phyloP scores from a whole-genome alignment of 2,113 vertebrate genomes.

The Oophaga pumilio region DNA sequence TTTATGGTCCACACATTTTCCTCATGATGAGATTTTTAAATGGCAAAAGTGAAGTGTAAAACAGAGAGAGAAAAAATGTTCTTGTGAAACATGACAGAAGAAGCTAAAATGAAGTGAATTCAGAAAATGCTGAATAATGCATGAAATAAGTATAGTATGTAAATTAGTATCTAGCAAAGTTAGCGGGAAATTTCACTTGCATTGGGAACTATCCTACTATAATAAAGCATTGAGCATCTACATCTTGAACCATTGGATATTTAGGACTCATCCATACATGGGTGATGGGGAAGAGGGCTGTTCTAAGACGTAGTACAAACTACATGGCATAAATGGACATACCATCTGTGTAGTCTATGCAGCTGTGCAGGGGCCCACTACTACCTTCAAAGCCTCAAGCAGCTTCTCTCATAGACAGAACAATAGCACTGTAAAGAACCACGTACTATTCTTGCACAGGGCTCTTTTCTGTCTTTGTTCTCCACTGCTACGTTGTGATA shows the following conservation, averaged over 20 bases:
- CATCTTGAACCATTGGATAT: not conserved
- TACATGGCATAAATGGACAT: no score
- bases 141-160: conserved; percentile 6
- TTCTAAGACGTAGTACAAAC: no score
- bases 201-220: not conserved
- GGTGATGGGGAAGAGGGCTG: no score
- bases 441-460: no score
- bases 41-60: conserved; percentile 18
- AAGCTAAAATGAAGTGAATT: not conserved
- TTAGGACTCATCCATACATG: not conserved
- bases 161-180: not conserved
- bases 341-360: no score
- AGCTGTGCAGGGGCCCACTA: no score
- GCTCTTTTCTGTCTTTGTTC: no score
- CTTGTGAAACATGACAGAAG: not conserved
- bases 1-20: not conserved
- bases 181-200: not conserved
- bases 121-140: not conserved
- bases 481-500: no score
- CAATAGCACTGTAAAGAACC: no score
- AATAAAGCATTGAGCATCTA: not conserved
- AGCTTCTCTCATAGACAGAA: no score
- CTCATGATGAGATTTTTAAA: conserved; percentile 1
- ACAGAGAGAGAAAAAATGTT: not conserved
- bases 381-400: no score